phyloP scores from a whole-genome alignment of 2,797 vertebrate genomes.

The Moxostoma hubbsi region DNA sequence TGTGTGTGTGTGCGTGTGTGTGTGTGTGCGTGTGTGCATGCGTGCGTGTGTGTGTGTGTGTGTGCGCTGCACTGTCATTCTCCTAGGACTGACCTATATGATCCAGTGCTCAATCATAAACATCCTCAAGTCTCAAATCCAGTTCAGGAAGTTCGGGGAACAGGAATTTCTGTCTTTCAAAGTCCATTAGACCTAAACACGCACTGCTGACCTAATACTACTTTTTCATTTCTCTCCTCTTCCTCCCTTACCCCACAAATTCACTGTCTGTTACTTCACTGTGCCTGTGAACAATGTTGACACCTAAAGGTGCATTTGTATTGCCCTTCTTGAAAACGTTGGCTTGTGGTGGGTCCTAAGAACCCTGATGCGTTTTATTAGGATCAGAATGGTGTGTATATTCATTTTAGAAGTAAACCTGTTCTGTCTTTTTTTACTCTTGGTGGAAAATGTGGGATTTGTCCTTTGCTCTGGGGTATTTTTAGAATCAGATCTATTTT shows the following conservation, averaged over 20 bases:
- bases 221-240: constrained; percentile 20
- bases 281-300: no score
- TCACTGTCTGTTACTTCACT: not conserved
- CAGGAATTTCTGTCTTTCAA: constrained; percentile 78
- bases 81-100: constrained; percentile 12
- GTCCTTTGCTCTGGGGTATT: not conserved
- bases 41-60: no score
- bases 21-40: no score
- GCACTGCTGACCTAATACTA: constrained; percentile 45
- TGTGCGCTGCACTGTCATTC: not conserved
- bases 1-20: no score
- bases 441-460: not conserved
- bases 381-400: not conserved
- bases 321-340: not conserved
- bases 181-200: constrained; percentile 64
- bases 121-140: constrained; percentile 74
- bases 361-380: constrained; percentile 15
- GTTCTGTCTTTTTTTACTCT: not conserved
- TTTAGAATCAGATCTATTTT: not conserved
- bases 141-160: constrained; percentile 76
- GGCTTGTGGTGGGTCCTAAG: not conserved
- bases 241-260: constrained; percentile 18
- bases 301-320: constrained; percentile 20
- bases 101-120: constrained; percentile 70
- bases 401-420: not conserved